phyloP scores from a whole-genome alignment of 2,888 invertebrate species.

The Drosophila rellima region DNA sequence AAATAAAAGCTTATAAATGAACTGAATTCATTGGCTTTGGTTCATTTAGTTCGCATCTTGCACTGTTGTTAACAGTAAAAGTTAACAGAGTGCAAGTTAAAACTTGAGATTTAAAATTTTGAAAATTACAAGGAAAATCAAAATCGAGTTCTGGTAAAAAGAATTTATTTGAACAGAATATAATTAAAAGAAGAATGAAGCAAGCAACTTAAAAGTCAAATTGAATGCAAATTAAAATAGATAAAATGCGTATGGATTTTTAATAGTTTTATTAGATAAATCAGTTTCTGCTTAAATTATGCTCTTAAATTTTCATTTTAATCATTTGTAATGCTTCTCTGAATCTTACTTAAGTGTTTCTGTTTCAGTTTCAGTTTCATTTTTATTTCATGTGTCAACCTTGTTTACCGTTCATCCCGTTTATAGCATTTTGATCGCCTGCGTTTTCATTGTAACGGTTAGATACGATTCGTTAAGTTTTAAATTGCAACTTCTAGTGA shows the following conservation, averaged over 20 bases:
- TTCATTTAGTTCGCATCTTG: background rate
- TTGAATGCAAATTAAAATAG: background rate
- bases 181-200: too few species aligned
- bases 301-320: constrained; percentile 53
- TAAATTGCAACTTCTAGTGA: constrained; percentile 28
- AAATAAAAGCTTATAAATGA: background rate
- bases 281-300: constrained; percentile 62
- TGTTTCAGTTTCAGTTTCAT: constrained; percentile 30
- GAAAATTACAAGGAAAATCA: too few species aligned
- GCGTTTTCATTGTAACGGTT: constrained; percentile 20
- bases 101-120: too few species aligned
- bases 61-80: background rate
- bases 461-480: constrained; percentile 22
- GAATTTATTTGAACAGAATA: too few species aligned
- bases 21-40: background rate
- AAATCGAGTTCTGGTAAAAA: too few species aligned
- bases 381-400: constrained; percentile 38
- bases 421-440: constrained; percentile 16
- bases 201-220: too few species aligned
- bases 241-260: constrained; percentile 23
- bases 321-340: constrained; percentile 45
- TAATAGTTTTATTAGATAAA: constrained; percentile 64
- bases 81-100: too few species aligned
- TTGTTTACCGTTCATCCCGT: constrained; percentile 14
- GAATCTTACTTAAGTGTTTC: constrained; percentile 32